Base-by-base conservation (phyloP, 2,797 vertebrate species). In the Acipenser ruthenus region DNA sequence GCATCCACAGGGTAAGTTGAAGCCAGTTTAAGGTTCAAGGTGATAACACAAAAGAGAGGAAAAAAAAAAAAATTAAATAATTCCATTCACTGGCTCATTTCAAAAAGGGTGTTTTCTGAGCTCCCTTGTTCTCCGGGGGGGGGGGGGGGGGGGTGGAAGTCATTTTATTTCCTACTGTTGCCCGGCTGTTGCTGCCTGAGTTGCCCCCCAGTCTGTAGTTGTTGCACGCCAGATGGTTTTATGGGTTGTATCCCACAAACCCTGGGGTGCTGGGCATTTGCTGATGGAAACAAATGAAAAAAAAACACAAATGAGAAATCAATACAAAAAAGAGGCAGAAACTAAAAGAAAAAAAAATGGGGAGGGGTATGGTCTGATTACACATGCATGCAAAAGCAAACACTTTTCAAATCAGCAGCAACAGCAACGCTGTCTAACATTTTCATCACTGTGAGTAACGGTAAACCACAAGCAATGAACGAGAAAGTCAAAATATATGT, bases 221-320 rank as follows among this genome's bases (percentile, higher is more conserved):
- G 96, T 99, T 99, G 96, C 99, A 99, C 92, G 97, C 97, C 93
- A 99, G 95, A 90, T 99, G 97, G 92, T 96, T 99, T 95, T 99
- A 99, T 85, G 97, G 97, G 94, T 99, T 99, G 96, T 99, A 99
- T 88, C 97, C 97, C 92, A 99, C 97, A 96, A 99, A 99, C 91
- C 95, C 97, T 78, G 95, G 82, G 86, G 93, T 99, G 93, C 93
- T 99, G 93, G 96, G 93, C 92, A 96, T 91, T 99, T 99, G 97
- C 97, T 99, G 91, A 98, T 98, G 95, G 93, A 95, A 94, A 97
- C 90, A 96, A 94, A 95, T 97, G 95, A 98, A 93, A 98, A 94
- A 98, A 96, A 90, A 96, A 96, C 94, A 98, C 93, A 92, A 93
- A 98, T 97, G 94, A 97, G 94, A 96, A 96, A 97, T 97, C 95